These are phyloP conservation scores for Tiliacea citrago DNA, from an alignment of 2,888 invertebrate genomes.

Conservation along the genomic window DNA sequence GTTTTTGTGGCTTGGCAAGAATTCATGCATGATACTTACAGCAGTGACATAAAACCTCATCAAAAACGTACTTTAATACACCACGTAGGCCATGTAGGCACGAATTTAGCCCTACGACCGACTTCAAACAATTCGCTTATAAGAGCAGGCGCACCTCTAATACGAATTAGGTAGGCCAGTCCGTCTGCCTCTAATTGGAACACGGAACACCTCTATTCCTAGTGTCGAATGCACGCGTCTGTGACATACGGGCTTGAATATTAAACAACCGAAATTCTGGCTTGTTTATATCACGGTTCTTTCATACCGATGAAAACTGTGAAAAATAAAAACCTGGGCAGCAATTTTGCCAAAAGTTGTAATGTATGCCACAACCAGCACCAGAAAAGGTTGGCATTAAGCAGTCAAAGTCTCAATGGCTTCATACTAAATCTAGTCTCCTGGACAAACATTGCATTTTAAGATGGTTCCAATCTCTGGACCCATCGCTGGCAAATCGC, in stretches of 20 bases:
- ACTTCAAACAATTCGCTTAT: conserved; percentile 57
- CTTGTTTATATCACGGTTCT: conserved; percentile 1
- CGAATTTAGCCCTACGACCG: neutral
- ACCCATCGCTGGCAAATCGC: no score
- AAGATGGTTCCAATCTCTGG: neutral
- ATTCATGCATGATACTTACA: neutral
- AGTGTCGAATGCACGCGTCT: conserved; percentile 58
- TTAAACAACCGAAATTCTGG: conserved; percentile 21
- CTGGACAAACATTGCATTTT: neutral
- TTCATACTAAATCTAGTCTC: neutral
- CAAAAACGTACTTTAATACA: neutral
- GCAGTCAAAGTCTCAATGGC: neutral
- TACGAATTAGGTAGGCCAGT: conserved; percentile 70
- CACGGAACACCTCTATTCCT: conserved; percentile 61
- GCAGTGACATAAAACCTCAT: neutral
- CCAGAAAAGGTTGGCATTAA: neutral
- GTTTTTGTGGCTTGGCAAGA: neutral
- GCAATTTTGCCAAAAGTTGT: neutral
- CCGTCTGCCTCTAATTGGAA: conserved; percentile 67
- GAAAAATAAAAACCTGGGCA: neutral
- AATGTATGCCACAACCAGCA: neutral
- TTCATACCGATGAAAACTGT: neutral
- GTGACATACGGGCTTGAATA: conserved; percentile 54
- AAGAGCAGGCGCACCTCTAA: conserved; percentile 63
- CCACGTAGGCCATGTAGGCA: neutral